phyloP scores from a whole-genome alignment of 2,797 vertebrate genomes.

The Acanthopagrus latus region DNA sequence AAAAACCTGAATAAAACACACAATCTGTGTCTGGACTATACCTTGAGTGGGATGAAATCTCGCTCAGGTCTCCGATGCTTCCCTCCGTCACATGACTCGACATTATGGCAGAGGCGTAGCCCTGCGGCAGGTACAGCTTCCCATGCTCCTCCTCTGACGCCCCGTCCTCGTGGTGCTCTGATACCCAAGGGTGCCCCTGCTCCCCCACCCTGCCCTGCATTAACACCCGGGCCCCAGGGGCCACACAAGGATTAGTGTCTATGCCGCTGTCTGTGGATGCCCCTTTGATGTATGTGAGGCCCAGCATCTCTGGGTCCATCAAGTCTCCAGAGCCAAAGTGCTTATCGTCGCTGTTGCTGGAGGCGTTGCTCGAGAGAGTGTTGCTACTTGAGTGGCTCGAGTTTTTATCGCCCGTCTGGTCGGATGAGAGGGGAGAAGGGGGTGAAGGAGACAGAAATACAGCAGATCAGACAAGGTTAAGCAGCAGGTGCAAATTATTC shows the following conservation, averaged over 20 bases:
- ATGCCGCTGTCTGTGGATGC: slow-evolving; percentile 97
- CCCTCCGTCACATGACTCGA: slow-evolving; percentile 85
- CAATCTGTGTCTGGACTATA: slow-evolving; percentile 58
- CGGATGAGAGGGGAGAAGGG: neutral
- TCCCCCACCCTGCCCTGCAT: slow-evolving; percentile 81
- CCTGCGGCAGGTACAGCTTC: slow-evolving; percentile 88
- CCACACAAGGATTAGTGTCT: slow-evolving; percentile 92
- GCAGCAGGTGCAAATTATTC: slow-evolving; percentile 52
- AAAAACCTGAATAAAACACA: neutral
- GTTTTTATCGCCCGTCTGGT: slow-evolving; percentile 92
- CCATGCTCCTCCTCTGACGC: slow-evolving; percentile 85
- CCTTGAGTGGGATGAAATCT: slow-evolving; percentile 96
- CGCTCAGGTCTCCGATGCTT: slow-evolving; percentile 94
- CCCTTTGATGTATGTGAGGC: slow-evolving; percentile 95
- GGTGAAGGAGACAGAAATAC: slow-evolving; percentile 39
- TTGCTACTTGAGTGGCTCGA: slow-evolving; percentile 97
- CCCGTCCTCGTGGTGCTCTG: slow-evolving; percentile 81
- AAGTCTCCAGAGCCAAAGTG: slow-evolving; percentile 95
- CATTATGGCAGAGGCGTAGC: slow-evolving; percentile 86
- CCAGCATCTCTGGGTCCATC: slow-evolving; percentile 94
- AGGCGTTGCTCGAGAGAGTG: slow-evolving; percentile 94
- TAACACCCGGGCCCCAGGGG: slow-evolving; percentile 77
- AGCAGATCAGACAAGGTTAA: slow-evolving; percentile 49
- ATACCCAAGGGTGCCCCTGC: slow-evolving; percentile 84
- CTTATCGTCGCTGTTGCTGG: slow-evolving; percentile 96